Conservation (phyloP, 2,797 vertebrate genomes). For the Channa striata region DNA sequence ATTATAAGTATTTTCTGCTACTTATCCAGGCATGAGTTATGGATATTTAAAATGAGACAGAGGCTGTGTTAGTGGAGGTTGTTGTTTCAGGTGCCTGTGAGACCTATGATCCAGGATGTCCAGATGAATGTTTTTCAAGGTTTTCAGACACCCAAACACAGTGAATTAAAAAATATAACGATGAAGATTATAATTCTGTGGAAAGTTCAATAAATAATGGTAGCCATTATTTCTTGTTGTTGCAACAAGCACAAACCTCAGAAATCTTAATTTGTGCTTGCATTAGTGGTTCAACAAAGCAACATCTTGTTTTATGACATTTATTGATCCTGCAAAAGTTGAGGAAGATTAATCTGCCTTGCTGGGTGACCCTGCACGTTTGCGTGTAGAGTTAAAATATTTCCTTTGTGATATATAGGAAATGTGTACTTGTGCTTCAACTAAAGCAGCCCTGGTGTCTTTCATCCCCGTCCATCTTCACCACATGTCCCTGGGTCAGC, state of each 20-base stretch:
- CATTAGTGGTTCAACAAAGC: too few relatives aligned
- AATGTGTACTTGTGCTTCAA: not conserved
- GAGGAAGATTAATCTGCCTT: not conserved
- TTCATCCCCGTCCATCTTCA: not conserved
- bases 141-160: not conserved
- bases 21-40: not conserved
- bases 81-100: not conserved
- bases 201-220: not conserved
- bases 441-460: too few relatives aligned
- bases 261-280: too few relatives aligned
- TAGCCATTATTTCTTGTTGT: not conserved
- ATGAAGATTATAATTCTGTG: not conserved
- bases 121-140: not conserved
- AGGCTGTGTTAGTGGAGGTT: too few relatives aligned
- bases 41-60: too few relatives aligned
- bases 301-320: not conserved
- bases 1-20: not conserved
- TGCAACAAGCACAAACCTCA: not conserved
- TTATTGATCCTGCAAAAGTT: not conserved
- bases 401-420: not conserved
- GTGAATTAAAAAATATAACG: not conserved
- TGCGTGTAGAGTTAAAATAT: too few relatives aligned
- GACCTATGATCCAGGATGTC: not conserved
- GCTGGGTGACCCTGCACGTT: not conserved
- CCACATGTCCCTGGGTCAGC: constrained; percentile 18